Evolutionary conservation across 2,888 invertebrate genomes (phyloP).

Genomic region (Nomada ruficornis): DNA sequence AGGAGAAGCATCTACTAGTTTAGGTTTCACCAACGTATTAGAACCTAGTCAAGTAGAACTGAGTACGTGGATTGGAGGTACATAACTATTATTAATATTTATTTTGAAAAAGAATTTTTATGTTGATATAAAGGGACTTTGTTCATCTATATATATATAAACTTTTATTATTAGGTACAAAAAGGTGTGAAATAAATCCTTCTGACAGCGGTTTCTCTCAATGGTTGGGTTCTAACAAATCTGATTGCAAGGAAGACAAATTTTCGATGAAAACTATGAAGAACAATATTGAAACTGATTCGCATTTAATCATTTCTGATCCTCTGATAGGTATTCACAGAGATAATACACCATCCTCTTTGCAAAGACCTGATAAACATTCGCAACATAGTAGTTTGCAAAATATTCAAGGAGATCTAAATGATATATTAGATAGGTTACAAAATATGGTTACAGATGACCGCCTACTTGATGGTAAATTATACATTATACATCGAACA

Average conservation of each 20-base stretch:
- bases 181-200: constrained; percentile 73
- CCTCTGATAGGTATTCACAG: constrained; percentile 76
- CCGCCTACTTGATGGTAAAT: constrained; percentile 87
- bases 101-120: neutral
- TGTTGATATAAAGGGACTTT: neutral
- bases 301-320: constrained; percentile 66
- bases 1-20: constrained; percentile 71
- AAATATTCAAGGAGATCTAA: constrained; percentile 88
- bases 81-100: constrained; percentile 55
- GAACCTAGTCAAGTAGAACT: constrained; percentile 87
- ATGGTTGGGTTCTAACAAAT: constrained; percentile 75
- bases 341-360: constrained; percentile 80
- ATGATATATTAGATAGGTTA: constrained; percentile 89
- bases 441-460: constrained; percentile 90
- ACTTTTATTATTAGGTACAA: constrained; percentile 70
- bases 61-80: constrained; percentile 89
- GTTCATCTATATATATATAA: neutral
- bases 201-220: constrained; percentile 81
- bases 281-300: constrained; percentile 67
- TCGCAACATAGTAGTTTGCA: constrained; percentile 83
- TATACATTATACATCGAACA: constrained; percentile 4
- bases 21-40: constrained; percentile 85
- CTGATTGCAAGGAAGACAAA: constrained; percentile 67
- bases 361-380: constrained; percentile 81
- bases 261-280: constrained; percentile 59